A percentile compares a stretch with the other conserved stretches of the same genome.
Conservation (phyloP, 2,113 vertebrate species). For the Chlorocebus sabaeus region DNA sequence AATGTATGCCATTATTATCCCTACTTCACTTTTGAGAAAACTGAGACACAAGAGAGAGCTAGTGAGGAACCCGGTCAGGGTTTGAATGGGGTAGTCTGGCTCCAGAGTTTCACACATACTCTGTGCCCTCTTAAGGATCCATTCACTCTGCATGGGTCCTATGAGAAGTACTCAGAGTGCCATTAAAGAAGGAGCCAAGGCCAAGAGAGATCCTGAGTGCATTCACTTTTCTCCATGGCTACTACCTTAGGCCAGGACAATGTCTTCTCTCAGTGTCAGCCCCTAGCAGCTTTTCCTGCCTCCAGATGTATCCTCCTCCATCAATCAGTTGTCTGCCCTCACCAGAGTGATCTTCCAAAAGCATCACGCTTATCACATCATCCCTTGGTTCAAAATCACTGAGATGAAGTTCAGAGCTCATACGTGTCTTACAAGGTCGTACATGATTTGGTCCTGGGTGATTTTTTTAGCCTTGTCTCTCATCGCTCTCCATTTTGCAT, state of each 20-base stretch:
- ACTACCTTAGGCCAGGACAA: neutral
- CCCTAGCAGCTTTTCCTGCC: neutral
- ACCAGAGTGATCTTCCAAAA: neutral
- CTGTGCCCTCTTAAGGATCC: neutral
- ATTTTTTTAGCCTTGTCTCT: neutral
- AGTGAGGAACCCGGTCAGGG: neutral
- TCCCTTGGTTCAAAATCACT: neutral
- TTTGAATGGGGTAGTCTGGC: neutral
- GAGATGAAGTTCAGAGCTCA: neutral
- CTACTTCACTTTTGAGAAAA: neutral
- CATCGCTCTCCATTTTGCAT: neutral
- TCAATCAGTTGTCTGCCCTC: neutral
- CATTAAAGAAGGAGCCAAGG: neutral
- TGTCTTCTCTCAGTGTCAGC: neutral
- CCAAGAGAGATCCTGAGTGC: neutral
- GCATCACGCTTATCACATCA: neutral
- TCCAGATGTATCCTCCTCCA: neutral
- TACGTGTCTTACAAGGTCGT: fast-evolving
- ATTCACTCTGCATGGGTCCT: neutral
- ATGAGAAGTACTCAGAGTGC: neutral
- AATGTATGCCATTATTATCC: neutral
- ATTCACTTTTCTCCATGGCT: neutral
- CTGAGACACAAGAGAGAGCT: neutral
- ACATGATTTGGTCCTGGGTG: neutral
- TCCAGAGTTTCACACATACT: neutral